These are phyloP conservation scores for Drosophila setifemur DNA, from an alignment of 1,140 invertebrate genomes.

Conservation along the genomic window DNA sequence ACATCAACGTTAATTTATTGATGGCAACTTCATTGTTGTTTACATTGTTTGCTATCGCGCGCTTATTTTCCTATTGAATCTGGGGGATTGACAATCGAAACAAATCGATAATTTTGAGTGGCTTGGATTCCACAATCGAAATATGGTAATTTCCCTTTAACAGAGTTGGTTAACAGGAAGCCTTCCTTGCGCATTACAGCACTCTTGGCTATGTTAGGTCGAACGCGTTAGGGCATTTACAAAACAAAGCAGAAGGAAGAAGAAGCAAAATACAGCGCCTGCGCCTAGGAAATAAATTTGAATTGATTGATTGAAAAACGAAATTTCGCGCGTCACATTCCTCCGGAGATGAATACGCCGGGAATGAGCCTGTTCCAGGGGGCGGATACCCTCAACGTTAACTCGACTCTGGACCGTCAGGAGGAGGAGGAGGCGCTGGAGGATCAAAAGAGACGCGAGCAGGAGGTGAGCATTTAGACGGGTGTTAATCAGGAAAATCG, in stretches of 20 bases:
- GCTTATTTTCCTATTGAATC: too few species aligned
- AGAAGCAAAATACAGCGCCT: slow-evolving; percentile 23
- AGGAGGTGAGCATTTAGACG: too few species aligned
- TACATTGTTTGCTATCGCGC: too few species aligned
- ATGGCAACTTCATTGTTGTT: too few species aligned
- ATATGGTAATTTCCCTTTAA: too few species aligned
- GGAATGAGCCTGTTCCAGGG: slow-evolving; percentile 85
- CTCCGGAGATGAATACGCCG: slow-evolving; percentile 82
- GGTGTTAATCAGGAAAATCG: slow-evolving; percentile 1
- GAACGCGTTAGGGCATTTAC: slow-evolving; percentile 2
- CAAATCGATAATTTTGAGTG: too few species aligned
- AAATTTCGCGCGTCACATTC: background rate
- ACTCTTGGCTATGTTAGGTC: background rate
- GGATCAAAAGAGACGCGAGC: slow-evolving; percentile 84
- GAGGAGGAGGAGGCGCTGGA: slow-evolving; percentile 85
- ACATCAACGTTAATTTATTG: too few species aligned
- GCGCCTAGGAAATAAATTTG: slow-evolving; percentile 41
- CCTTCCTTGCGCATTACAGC: background rate
- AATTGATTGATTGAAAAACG: slow-evolving; percentile 5
- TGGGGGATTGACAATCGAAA: too few species aligned
- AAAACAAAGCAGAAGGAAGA: background rate
- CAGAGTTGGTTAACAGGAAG: background rate
- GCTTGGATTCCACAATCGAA: too few species aligned
- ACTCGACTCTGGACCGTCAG: slow-evolving; percentile 83
- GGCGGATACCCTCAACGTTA: slow-evolving; percentile 84